A percentile compares a stretch with the other conserved stretches of the same genome.
Conservation (phyloP, 2,797 vertebrate species). For the Artibeus jamaicensis region DNA sequence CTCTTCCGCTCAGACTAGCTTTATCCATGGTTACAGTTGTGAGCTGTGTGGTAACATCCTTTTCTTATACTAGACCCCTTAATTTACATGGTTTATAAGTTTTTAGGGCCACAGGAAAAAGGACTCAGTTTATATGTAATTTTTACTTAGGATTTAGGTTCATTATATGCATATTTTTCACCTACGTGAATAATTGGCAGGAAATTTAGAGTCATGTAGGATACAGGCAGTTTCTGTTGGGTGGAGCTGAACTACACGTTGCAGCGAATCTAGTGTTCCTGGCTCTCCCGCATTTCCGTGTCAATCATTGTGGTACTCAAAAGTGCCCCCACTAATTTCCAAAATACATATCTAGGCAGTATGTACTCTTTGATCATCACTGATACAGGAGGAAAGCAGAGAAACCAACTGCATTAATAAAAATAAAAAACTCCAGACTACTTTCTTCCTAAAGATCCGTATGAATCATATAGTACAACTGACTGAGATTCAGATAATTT, state of each 20-base stretch:
- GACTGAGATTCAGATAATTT: background rate
- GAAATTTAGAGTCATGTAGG: background rate
- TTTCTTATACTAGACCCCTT: background rate
- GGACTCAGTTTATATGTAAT: background rate
- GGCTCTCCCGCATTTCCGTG: background rate
- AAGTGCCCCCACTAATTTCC: background rate
- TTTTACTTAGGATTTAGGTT: background rate
- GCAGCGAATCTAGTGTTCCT: background rate
- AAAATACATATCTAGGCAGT: background rate
- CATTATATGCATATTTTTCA: conserved; percentile 16
- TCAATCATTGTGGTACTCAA: background rate
- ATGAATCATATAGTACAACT: background rate
- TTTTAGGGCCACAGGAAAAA: background rate
- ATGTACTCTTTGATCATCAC: background rate
- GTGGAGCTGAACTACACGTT: background rate
- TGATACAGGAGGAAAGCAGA: background rate
- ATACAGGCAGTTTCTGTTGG: background rate
- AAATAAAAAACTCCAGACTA: background rate
- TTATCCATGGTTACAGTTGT: background rate
- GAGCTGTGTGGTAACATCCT: background rate
- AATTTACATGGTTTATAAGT: background rate
- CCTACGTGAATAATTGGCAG: background rate
- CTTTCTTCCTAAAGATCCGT: background rate
- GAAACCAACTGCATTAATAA: background rate
- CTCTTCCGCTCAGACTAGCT: background rate